A percentile compares a stretch with the other conserved stretches of the same genome.
Conservation (phyloP, 2,888 invertebrate species). For the Anagyrus pseudococci region DNA sequence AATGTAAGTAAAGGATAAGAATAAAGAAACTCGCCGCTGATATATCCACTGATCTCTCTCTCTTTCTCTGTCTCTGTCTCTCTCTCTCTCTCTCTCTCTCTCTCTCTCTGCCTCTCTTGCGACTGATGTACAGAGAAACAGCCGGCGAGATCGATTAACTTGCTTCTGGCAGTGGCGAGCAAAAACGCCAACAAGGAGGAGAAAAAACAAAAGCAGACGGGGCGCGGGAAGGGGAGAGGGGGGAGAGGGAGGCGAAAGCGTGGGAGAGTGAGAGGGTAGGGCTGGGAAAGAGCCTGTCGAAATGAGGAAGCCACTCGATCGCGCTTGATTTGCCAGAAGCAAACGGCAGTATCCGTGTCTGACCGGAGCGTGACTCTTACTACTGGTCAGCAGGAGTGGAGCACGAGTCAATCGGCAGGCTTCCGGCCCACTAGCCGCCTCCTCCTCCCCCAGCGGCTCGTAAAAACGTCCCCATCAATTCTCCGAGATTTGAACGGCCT, state of each 20-base stretch:
- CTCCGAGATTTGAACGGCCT: neutral
- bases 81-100: neutral
- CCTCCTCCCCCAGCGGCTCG: neutral
- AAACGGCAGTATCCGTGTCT: neutral
- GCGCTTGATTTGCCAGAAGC: constrained; percentile 1
- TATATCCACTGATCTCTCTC: too few relatives aligned
- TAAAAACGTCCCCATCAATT: constrained; percentile 10
- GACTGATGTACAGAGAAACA: neutral
- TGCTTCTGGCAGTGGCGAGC: too few relatives aligned
- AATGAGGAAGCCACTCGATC: neutral
- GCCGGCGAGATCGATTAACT: too few relatives aligned
- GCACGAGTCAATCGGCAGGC: too few relatives aligned
- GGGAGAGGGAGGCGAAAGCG: neutral
- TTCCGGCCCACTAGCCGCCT: neutral
- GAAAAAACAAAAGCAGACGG: too few relatives aligned
- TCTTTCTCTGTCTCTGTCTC: neutral
- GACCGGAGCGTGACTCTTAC: constrained; percentile 1
- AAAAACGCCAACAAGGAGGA: too few relatives aligned
- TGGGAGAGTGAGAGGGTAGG: neutral
- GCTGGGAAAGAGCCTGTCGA: neutral
- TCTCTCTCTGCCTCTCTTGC: neutral
- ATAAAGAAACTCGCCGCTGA: too few relatives aligned
- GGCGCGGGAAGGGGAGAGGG: neutral
- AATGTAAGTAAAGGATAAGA: too few relatives aligned
- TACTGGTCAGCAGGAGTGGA: constrained; percentile 2